Conservation (phyloP, 2,888 invertebrate species). For the Lampropteryx suffumata region DNA sequence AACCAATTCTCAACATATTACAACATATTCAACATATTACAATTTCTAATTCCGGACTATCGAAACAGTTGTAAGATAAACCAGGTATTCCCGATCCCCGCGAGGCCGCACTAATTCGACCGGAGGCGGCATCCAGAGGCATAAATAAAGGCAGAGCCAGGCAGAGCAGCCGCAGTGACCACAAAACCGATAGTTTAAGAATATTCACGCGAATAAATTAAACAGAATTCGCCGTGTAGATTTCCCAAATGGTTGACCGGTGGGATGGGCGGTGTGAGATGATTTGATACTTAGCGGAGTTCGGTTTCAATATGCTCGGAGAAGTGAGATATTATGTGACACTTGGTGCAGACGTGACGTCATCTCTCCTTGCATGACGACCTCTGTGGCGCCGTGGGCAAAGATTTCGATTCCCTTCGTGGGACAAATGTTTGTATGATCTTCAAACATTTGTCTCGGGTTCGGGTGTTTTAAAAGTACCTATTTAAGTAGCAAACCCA, state of each 20-base stretch:
- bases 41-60: neutral
- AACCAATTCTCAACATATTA: neutral
- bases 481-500: no score
- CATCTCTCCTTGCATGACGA: no score
- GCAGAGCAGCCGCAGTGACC: slow-evolving; percentile 69
- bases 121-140: slow-evolving; percentile 42
- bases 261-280: slow-evolving; percentile 26
- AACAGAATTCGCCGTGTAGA: slow-evolving; percentile 73
- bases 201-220: slow-evolving; percentile 81
- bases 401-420: no score
- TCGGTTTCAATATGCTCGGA: no score
- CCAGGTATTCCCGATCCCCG: slow-evolving; percentile 34
- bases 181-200: slow-evolving; percentile 81
- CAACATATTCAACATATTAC: neutral
- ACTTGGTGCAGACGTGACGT: no score
- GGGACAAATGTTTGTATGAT: no score
- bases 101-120: slow-evolving; percentile 50
- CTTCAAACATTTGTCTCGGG: no score
- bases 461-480: no score
- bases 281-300: slow-evolving; percentile 49
- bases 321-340: no score
- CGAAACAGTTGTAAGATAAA: slow-evolving; percentile 9
- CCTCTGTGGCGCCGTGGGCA: no score
- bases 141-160: slow-evolving; percentile 72
- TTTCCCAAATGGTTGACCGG: slow-evolving; percentile 80